Conservation (phyloP, 1,140 invertebrate species). For the Cotesia glomerata region DNA sequence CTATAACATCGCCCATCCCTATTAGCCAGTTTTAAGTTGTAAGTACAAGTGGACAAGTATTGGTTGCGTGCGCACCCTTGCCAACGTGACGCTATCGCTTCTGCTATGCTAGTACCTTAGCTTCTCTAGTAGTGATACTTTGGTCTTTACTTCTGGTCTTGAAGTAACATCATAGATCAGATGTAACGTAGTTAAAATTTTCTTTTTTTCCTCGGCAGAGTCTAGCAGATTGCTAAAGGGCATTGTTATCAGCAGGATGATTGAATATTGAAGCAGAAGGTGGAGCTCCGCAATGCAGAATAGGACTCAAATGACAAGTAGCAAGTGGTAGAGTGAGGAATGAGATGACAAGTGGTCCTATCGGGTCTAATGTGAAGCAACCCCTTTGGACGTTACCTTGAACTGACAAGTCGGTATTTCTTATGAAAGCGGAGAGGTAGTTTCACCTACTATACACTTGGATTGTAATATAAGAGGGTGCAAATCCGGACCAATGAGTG, state of each 20-base stretch:
- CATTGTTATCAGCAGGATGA: constrained; percentile 36
- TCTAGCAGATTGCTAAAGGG: too few relatives aligned
- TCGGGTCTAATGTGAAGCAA: neutral
- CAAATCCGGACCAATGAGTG: constrained; percentile 49
- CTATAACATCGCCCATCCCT: too few relatives aligned
- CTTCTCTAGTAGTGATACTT: too few relatives aligned
- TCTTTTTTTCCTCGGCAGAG: too few relatives aligned
- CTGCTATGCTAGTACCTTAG: too few relatives aligned
- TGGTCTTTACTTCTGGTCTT: too few relatives aligned
- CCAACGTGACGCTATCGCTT: too few relatives aligned
- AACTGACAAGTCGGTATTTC: neutral
- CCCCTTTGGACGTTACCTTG: neutral
- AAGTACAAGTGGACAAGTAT: too few relatives aligned
- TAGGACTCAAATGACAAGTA: constrained; percentile 41
- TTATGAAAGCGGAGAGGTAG: neutral
- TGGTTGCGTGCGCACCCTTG: too few relatives aligned
- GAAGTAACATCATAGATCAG: too few relatives aligned
- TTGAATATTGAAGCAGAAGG: constrained; percentile 60
- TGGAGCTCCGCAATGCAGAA: constrained; percentile 60
- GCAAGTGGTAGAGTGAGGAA: constrained; percentile 5
- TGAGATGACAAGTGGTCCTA: neutral
- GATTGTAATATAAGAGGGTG: constrained; percentile 1
- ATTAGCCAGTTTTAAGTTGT: too few relatives aligned
- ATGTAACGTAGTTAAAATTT: too few relatives aligned
- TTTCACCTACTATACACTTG: neutral